Percentiles rank a stretch among this genome's conserved stretches.
phyloP scores from a whole-genome alignment of 2,797 vertebrate species.

The Microctenopoma stevenorrisi region DNA sequence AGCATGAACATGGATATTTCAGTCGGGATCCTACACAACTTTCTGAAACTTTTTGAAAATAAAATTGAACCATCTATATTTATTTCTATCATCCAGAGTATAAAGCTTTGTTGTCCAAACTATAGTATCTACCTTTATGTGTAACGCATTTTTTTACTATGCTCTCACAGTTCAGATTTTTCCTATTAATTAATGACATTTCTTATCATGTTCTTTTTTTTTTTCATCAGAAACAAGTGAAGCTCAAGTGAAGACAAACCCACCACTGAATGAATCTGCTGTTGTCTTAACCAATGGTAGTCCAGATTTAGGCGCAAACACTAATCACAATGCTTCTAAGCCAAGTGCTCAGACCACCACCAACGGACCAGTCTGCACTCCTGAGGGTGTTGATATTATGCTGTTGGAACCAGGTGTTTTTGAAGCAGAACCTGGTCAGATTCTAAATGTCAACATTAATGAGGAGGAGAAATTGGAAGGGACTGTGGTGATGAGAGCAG shows the following conservation, averaged over 20 bases:
- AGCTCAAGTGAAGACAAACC: conserved; percentile 18
- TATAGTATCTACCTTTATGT: not conserved
- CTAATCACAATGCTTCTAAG: conserved; percentile 7
- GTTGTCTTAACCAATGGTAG: conserved; percentile 60
- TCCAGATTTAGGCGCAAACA: conserved; percentile 14
- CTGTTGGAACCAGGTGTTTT: conserved; percentile 25
- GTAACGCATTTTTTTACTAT: not conserved
- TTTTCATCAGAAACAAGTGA: conserved; percentile 38
- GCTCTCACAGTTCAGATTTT: not conserved
- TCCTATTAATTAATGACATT: not conserved
- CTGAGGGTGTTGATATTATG: conserved; percentile 29
- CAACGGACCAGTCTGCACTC: conserved; percentile 41
- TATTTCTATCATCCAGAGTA: conserved; percentile 22
- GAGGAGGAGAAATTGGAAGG: conserved; percentile 58
- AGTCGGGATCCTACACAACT: conserved; percentile 10
- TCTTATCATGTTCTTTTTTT: not conserved
- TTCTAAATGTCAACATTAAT: conserved; percentile 20
- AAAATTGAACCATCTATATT: conserved; percentile 5
- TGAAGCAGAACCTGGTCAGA: conserved; percentile 43
- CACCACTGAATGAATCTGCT: conserved; percentile 6
- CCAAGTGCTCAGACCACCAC: conserved; percentile 21
- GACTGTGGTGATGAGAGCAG: conserved; percentile 78
- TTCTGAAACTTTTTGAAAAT: conserved; percentile 15
- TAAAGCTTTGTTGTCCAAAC: not conserved
- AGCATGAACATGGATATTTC: conserved; percentile 17